phyloP scores from a whole-genome alignment of 1,140 invertebrate genomes.

The Aradophagus sp. region DNA sequence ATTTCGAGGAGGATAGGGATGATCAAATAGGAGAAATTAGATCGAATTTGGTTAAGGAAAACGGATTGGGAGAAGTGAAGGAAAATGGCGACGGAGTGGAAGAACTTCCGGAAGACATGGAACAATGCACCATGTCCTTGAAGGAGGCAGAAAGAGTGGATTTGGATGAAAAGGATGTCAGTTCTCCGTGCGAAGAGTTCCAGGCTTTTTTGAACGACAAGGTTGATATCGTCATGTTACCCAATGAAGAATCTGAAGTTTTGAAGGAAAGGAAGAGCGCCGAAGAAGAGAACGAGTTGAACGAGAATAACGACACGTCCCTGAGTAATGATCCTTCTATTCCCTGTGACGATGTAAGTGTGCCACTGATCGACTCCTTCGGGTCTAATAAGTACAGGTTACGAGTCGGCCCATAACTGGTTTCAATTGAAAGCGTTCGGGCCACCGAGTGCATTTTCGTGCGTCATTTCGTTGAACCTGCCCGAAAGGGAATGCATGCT shows the following conservation, averaged over 20 bases:
- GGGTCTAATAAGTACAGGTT: constrained; percentile 12
- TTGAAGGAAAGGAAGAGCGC: too few species aligned
- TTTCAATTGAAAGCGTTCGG: constrained; percentile 26
- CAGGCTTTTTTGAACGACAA: constrained; percentile 8
- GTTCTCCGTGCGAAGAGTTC: constrained; percentile 47
- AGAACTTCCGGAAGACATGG: constrained; percentile 1
- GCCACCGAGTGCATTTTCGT: constrained; percentile 9
- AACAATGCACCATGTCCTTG: constrained; percentile 48
- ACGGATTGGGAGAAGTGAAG: not conserved
- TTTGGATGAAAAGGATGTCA: constrained; percentile 54
- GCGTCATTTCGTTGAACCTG: too few species aligned
- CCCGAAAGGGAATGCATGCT: too few species aligned
- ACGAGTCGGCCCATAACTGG: constrained; percentile 12
- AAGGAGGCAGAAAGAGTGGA: constrained; percentile 53
- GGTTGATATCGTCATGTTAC: not conserved
- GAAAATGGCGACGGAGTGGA: not conserved
- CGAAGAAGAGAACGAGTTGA: too few species aligned
- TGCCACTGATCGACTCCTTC: constrained; percentile 5
- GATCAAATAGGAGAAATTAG: not conserved
- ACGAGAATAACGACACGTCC: constrained; percentile 4
- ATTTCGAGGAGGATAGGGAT: constrained; percentile 45
- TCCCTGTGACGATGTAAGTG: constrained; percentile 37
- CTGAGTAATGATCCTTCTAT: constrained; percentile 27
- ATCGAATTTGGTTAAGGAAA: not conserved
- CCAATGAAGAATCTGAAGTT: too few species aligned